phyloP scores from a whole-genome alignment of 2,113 vertebrate genomes.

The Neomonachus schauinslandi region DNA sequence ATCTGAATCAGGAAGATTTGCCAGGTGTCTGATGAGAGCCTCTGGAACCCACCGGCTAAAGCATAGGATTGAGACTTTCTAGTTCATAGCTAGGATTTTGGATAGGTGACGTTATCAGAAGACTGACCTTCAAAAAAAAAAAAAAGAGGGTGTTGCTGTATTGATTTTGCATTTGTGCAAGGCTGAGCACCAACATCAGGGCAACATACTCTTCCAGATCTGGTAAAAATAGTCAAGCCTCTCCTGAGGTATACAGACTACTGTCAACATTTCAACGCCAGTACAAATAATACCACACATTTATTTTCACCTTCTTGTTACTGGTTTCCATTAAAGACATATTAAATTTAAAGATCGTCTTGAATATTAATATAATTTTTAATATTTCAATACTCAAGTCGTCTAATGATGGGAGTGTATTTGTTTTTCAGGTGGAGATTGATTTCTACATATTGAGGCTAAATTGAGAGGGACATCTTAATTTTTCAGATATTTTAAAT shows the following conservation, averaged over 20 bases:
- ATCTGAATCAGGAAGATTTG: not conserved
- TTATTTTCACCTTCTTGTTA: not conserved
- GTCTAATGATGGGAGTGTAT: not conserved
- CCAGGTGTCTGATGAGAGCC: not conserved
- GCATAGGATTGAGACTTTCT: not conserved
- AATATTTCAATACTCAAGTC: not conserved
- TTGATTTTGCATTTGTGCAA: not conserved
- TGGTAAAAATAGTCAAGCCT: not conserved
- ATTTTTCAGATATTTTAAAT: not conserved
- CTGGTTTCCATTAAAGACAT: not conserved
- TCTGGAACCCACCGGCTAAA: not conserved
- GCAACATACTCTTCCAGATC: not conserved
- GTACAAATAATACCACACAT: not conserved
- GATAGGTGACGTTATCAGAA: not conserved
- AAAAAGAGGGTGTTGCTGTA: not conserved
- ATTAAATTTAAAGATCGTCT: conserved; percentile 16
- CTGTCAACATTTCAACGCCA: not conserved
- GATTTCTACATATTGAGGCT: conserved; percentile 16
- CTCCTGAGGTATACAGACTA: not conserved
- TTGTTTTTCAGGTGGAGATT: conserved; percentile 45
- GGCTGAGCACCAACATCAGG: not conserved
- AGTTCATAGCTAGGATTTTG: no score
- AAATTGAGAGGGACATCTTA: not conserved
- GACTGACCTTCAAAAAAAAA: not conserved
- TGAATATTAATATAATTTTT: not conserved